Evolutionary conservation across 1,140 invertebrate genomes (phyloP).

Genomic region (Neuroterus valhalla): DNA sequence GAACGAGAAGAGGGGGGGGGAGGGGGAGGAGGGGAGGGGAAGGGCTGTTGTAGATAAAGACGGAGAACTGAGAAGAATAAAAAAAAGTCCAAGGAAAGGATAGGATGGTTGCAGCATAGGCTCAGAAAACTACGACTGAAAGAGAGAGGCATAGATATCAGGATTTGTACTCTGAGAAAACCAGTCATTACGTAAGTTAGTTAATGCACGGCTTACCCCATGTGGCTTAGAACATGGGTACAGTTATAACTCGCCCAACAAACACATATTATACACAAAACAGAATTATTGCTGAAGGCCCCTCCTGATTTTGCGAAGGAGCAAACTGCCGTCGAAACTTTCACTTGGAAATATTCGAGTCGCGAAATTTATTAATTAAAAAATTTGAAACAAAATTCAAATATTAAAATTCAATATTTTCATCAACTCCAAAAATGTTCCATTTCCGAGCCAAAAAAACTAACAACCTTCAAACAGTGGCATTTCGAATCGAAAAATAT

Average conservation of each 20-base stretch:
- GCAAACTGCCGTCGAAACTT: neutral
- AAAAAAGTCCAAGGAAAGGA: conserved; percentile 22
- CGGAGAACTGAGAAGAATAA: conserved; percentile 31
- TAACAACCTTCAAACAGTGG: too few relatives aligned
- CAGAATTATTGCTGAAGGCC: neutral
- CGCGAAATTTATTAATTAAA: too few relatives aligned
- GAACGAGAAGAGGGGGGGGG: conserved; percentile 41
- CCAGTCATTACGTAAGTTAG: conserved; percentile 57
- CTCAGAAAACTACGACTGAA: neutral
- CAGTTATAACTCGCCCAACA: conserved; percentile 44
- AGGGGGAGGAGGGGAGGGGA: conserved; percentile 35
- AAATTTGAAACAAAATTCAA: too few relatives aligned
- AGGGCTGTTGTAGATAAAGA: conserved; percentile 36
- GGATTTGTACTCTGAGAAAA: conserved; percentile 50
- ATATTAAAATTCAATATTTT: too few relatives aligned
- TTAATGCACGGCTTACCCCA: conserved; percentile 44
- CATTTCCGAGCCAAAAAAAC: too few relatives aligned
- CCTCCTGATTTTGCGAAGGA: neutral
- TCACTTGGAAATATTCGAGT: too few relatives aligned
- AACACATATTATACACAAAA: conserved; percentile 24
- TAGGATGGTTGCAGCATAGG: conserved; percentile 25
- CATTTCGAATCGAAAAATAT: too few relatives aligned
- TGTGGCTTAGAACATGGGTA: conserved; percentile 29
- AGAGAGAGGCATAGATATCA: conserved; percentile 36
- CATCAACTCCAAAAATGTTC: too few relatives aligned